Evolutionary conservation across 2,888 invertebrate genomes (phyloP), one percentile per base, ranked within the genome.

Genomic region (Ophion ventricosus): DNA sequence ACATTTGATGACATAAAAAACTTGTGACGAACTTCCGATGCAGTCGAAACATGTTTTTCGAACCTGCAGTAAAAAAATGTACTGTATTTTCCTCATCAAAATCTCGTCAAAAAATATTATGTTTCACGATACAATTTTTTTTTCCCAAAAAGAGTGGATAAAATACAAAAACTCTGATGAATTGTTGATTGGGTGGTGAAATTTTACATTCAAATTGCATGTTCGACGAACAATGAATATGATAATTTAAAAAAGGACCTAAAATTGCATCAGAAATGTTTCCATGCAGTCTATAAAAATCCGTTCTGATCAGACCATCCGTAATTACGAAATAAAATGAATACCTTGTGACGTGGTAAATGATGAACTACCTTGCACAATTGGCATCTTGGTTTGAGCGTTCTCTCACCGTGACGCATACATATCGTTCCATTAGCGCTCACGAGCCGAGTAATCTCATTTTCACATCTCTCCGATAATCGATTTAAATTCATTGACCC

Each of bases 401-500:
- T 26, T 72, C 64, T 29, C 66, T 59, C 54, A 63, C 35, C 59
- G 72, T 59, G 61, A 35, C 66, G 80, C 73, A 75, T 80, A 74
- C 67, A 69, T 77, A 77, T 56, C 76, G 56, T 57, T 69, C 63
- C 63, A 77, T 73, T 56, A 61, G 56, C 73, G 61, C 66, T 40
- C 43, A 57, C 66, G 14, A 25, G 56, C 43, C 35, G 66, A 59
- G 23, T 74, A 56, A 74, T 74, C 25, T 77, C 57, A 40, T 61
- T 61, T 25, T 11, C 26, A 25, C 56, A 40, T 29, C 64, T 66
- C 35, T 2, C 17, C 57, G 74, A 77, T 70, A 74, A 72, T 61
- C 40, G 61, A 66, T 81, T 78, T 20, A 69, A 74, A 70, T 84
- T 74, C 70, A 75, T 75, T 29, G 78, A 35, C 43, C 81, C 74